phyloP scores from a whole-genome alignment of 2,113 vertebrate genomes.

The Poecilia latipinna region DNA sequence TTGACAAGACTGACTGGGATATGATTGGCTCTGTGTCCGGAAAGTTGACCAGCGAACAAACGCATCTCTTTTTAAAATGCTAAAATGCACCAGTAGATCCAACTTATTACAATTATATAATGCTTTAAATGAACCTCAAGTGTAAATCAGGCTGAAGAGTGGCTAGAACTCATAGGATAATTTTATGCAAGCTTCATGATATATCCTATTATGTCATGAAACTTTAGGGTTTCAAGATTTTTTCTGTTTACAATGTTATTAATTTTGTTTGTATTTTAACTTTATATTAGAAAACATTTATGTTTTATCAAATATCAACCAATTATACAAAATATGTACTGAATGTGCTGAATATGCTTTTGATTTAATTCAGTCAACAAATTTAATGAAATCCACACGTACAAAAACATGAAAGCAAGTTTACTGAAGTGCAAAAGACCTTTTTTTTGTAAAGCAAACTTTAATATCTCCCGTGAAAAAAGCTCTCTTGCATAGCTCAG shows the following conservation, averaged over 20 bases:
- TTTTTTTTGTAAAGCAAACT: no score
- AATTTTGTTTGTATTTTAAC: background rate
- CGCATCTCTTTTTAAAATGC: background rate
- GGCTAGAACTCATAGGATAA: background rate
- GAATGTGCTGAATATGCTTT: background rate
- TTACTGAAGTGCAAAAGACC: no score
- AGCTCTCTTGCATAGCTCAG: background rate
- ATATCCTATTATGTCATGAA: no score
- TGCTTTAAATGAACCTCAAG: constrained; percentile 3
- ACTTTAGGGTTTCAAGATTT: no score
- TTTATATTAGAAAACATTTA: background rate
- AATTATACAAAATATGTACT: background rate
- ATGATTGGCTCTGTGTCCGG: background rate
- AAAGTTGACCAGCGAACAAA: background rate
- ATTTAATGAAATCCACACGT: background rate
- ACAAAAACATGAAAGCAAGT: no score
- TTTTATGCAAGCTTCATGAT: no score
- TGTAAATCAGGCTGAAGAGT: background rate
- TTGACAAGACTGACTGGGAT: constrained; percentile 7
- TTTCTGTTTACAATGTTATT: background rate
- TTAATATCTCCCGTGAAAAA: background rate
- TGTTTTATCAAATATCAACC: background rate
- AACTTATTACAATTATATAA: constrained; percentile 5
- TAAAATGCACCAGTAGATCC: background rate
- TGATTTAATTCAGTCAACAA: background rate